Evolutionary conservation across 2,888 invertebrate genomes (phyloP).

Genomic region (Luperina testacea): DNA sequence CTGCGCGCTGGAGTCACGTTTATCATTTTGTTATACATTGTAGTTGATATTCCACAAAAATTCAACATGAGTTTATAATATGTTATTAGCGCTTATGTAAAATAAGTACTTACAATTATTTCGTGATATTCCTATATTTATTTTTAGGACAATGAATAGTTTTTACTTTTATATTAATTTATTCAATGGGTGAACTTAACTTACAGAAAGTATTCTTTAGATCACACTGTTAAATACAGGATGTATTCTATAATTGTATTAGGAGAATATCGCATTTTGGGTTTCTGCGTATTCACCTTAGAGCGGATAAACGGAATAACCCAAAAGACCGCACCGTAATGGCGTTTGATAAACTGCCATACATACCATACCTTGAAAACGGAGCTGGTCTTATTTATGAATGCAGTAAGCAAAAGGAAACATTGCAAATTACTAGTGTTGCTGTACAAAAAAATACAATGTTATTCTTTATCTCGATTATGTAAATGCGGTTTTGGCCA

Average conservation of each 20-base stretch:
- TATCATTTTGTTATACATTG: not conserved
- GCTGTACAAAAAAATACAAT: not conserved
- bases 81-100: not conserved
- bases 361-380: not conserved
- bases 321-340: too few relatives aligned
- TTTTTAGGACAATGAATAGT: conserved; percentile 9
- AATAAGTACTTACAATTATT: conserved; percentile 20
- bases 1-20: not conserved
- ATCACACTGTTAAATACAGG: conserved; percentile 25
- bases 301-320: too few relatives aligned
- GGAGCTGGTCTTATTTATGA: not conserved
- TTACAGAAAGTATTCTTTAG: not conserved
- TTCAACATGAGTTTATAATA: not conserved
- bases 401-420: not conserved
- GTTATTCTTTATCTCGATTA: conserved; percentile 2
- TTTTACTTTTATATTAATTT: conserved; percentile 12
- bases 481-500: not conserved
- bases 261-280: not conserved
- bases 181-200: conserved; percentile 6
- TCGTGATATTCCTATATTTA: conserved; percentile 32
- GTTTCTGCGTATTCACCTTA: too few relatives aligned
- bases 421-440: not conserved
- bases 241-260: not conserved
- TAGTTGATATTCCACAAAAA: conserved; percentile 11
- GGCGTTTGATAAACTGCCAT: too few relatives aligned